Base-by-base conservation (phyloP, 2,113 vertebrate species). In the Orthochromis malagaraziensis region DNA sequence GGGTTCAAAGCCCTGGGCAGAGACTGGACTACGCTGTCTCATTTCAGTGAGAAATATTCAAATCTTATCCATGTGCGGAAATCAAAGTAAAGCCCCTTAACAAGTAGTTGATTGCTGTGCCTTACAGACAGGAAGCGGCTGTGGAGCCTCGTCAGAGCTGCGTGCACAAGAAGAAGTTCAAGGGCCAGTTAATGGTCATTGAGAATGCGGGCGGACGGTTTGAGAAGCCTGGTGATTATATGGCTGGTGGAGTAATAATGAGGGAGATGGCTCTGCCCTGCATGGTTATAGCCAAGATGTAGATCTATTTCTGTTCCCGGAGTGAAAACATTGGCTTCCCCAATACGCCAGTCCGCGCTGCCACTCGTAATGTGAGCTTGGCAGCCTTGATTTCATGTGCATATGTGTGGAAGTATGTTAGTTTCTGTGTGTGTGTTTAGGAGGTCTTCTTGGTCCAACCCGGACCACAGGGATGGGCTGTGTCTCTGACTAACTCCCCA, bases 1-100 rank as follows among this genome's bases (percentile, higher is more conserved):
- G 90, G 92, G 94, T 96, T 97, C 95, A 97, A 96, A 97, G 96
- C 92, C 90, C 86, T 83, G 93, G 93, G 94, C 95, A 92, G 88
- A 92, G 90, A 93, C 96, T 89, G 94, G 95, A 95, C 95, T 88
- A 85, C 84, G 84, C 94, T 81, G 91, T 96, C 95, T 96, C 95
- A 96, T 96, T 94, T 96, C 90, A 93, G 84, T 93, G 90, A 93
- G 95, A 96, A 95, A 96, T 96, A 96, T 96, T 96, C 93, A 97
- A 96, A 96, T 96, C 93, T 80, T 82, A 90, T 88, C 90, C 84
- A 79, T 93, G 93, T 94, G 94, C 94, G 94, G 89, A 95, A 95
- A 96, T 96, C 96, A 95, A 96, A 96, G 95, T 95, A 84, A 91
- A 90, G 85, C 89, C 80, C 80, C 86, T 88, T 95, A 95, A 96